Evolutionary conservation across 2,113 vertebrate species (phyloP).

Genomic region (Phaethon lepturus): DNA sequence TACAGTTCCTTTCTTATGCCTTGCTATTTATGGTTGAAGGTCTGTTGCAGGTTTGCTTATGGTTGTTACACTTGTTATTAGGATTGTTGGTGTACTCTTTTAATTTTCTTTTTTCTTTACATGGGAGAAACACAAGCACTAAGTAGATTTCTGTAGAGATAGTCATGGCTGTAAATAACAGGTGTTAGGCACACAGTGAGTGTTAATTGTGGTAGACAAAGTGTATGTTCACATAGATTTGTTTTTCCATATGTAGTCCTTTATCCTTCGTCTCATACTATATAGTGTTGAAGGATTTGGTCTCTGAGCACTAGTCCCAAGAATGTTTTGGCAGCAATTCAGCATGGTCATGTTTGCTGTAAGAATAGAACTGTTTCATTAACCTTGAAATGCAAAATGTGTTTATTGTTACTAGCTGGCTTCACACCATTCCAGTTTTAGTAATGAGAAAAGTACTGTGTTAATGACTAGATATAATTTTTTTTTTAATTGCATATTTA

Average conservation of each 20-base stretch:
- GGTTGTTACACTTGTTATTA: neutral
- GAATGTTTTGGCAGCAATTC: slow-evolving; percentile 32
- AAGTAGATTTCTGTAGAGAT: neutral
- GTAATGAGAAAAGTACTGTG: neutral
- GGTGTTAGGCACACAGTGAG: neutral
- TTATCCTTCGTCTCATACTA: neutral
- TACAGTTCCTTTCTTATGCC: neutral
- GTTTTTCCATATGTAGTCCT: neutral
- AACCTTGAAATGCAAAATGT: slow-evolving; percentile 19
- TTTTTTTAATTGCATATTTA: neutral
- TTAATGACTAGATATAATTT: neutral
- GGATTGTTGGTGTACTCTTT: neutral
- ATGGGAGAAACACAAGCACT: neutral
- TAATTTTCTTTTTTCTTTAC: neutral
- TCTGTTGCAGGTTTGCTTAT: neutral
- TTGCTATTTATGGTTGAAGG: neutral
- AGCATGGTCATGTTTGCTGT: neutral
- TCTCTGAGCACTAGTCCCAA: neutral
- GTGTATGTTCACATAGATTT: neutral
- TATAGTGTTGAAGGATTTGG: neutral
- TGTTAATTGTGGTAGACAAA: neutral
- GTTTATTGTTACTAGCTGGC: neutral
- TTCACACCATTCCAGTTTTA: neutral
- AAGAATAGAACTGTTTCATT: slow-evolving; percentile 34
- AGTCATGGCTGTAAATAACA: neutral